Evolutionary conservation across 1,140 invertebrate species (phyloP).

Genomic region (Lanistes nyassanus): DNA sequence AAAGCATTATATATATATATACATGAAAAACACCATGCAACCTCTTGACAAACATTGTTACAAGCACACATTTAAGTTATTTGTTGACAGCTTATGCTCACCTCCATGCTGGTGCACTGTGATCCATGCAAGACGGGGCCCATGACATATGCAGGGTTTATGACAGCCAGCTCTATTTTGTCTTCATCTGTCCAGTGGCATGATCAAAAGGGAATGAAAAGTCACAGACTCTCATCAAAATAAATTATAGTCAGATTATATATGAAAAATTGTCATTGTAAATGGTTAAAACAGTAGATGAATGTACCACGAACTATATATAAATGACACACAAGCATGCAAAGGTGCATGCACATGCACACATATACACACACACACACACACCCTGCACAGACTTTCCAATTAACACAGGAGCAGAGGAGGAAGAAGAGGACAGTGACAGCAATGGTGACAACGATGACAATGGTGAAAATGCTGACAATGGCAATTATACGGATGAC

Average conservation of each 20-base stretch:
- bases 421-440: not conserved
- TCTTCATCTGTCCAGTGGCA: conserved; percentile 58
- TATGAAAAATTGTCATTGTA: not conserved
- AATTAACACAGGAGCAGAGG: not conserved
- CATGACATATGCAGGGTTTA: conserved; percentile 71
- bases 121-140: conserved; percentile 69
- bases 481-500: not conserved
- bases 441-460: not conserved
- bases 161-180: conserved; percentile 69
- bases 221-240: not conserved
- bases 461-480: not conserved
- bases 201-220: not conserved
- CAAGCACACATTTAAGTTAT: no score
- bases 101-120: conserved; percentile 67
- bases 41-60: no score
- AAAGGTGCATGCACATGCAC: not conserved
- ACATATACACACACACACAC: not conserved
- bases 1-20: no score
- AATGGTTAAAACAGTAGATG: not conserved
- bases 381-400: not conserved
- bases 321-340: not conserved
- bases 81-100: conserved; percentile 43
- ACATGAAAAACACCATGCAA: no score
- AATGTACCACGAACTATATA: not conserved
- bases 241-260: not conserved